Evolutionary conservation across 2,797 vertebrate species (phyloP).

Genomic region (Acrocephalus scirpaceus): DNA sequence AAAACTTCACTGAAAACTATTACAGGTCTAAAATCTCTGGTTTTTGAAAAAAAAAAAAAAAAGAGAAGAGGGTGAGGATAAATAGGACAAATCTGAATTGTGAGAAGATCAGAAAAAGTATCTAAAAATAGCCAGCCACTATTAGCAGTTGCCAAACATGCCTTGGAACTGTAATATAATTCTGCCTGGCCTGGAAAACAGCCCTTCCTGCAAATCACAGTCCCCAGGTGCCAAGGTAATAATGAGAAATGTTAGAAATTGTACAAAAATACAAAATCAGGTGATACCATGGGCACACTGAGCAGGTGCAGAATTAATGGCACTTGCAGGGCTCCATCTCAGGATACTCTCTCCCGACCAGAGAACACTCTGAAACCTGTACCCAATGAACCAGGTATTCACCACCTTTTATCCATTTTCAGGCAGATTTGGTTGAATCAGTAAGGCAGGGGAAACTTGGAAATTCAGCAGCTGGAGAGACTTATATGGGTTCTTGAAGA

Average conservation of each 20-base stretch:
- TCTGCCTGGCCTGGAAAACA: conserved; percentile 35
- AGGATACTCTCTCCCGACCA: not conserved
- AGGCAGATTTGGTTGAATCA: not conserved
- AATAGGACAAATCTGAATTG: conserved; percentile 46
- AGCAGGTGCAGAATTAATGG: not conserved
- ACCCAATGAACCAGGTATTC: not conserved
- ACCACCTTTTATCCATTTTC: not conserved
- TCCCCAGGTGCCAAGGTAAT: conserved; percentile 23
- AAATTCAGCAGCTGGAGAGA: not conserved
- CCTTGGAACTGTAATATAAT: conserved; percentile 46
- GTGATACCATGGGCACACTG: not conserved
- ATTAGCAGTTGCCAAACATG: conserved; percentile 43
- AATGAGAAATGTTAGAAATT: not conserved
- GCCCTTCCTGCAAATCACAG: not conserved
- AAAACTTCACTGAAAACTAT: not conserved
- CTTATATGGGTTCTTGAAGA: not conserved
- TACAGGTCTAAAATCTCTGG: not conserved
- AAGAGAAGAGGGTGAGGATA: not conserved
- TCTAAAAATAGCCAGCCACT: conserved; percentile 65
- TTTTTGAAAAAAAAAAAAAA: not conserved
- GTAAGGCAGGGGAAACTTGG: not conserved
- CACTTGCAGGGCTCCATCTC: not conserved
- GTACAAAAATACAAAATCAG: not conserved
- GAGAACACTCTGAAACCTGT: not conserved
- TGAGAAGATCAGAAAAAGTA: not conserved